These are phyloP conservation scores for Scyliorhinus canicula DNA, from an alignment of 2,797 vertebrate species.

Conservation along the genomic window DNA sequence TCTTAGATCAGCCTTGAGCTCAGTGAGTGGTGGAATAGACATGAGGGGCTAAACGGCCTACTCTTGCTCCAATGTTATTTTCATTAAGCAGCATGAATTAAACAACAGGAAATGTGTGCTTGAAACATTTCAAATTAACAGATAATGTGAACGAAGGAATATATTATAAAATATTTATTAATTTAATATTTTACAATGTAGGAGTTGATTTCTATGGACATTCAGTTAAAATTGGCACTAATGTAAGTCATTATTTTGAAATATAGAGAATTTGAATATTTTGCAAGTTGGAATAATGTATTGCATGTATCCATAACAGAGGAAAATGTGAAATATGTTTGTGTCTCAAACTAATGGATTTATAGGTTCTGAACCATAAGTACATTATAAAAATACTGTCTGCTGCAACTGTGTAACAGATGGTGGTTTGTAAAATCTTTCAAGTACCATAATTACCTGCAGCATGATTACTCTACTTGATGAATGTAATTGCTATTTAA, in stretches of 20 bases:
- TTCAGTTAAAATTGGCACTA: neutral
- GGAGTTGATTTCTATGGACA: neutral
- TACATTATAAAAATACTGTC: neutral
- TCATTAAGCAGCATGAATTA: neutral
- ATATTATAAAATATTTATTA: neutral
- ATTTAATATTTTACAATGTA: neutral
- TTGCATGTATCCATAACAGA: neutral
- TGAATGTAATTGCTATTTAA: neutral
- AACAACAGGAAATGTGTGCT: neutral
- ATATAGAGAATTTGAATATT: neutral
- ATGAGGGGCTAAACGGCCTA: neutral
- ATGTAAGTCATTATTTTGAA: neutral
- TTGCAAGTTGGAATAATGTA: neutral
- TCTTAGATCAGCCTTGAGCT: neutral
- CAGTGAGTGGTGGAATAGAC: neutral
- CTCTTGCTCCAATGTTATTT: neutral
- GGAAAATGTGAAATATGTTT: neutral
- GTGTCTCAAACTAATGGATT: neutral
- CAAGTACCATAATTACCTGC: neutral
- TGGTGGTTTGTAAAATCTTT: neutral
- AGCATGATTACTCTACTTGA: neutral
- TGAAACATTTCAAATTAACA: neutral
- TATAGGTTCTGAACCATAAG: neutral
- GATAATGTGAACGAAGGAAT: neutral
- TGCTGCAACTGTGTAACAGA: neutral